phyloP scores from a whole-genome alignment of 2,797 vertebrate species.

The Rhinatrema bivittatum region DNA sequence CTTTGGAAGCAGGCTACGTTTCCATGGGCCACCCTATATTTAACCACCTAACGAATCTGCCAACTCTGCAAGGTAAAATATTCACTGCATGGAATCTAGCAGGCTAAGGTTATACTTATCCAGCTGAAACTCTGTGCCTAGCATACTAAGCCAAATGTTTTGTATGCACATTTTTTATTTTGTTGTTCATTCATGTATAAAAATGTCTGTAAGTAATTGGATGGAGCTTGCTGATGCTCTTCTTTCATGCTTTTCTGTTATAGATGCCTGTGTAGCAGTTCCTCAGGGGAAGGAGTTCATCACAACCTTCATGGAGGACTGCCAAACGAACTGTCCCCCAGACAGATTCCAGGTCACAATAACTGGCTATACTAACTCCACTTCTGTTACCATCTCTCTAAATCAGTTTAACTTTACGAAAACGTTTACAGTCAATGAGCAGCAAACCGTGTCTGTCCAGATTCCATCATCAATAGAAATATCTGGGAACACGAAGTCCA shows the following conservation, averaged over 20 bases:
- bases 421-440: constrained; percentile 26
- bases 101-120: too few relatives aligned
- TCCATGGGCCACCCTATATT: too few relatives aligned
- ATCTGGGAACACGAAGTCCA: constrained; percentile 11
- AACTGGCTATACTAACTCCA: constrained; percentile 27
- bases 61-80: background rate
- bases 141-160: too few relatives aligned
- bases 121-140: too few relatives aligned
- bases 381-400: constrained; percentile 46
- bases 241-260: background rate
- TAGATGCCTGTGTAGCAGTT: constrained; percentile 1
- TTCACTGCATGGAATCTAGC: background rate
- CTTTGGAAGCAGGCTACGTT: too few relatives aligned
- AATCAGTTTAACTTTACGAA: constrained; percentile 28
- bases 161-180: too few relatives aligned
- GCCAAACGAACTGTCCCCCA: background rate
- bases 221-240: too few relatives aligned
- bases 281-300: constrained; percentile 54
- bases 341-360: constrained; percentile 42
- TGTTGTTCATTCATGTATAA: too few relatives aligned
- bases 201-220: too few relatives aligned
- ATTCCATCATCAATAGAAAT: constrained; percentile 48
- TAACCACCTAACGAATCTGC: background rate
- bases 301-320: constrained; percentile 62
- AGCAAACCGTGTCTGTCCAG: constrained; percentile 25